phyloP scores from a whole-genome alignment of 2,888 invertebrate species.

The Pollenia amentaria region DNA sequence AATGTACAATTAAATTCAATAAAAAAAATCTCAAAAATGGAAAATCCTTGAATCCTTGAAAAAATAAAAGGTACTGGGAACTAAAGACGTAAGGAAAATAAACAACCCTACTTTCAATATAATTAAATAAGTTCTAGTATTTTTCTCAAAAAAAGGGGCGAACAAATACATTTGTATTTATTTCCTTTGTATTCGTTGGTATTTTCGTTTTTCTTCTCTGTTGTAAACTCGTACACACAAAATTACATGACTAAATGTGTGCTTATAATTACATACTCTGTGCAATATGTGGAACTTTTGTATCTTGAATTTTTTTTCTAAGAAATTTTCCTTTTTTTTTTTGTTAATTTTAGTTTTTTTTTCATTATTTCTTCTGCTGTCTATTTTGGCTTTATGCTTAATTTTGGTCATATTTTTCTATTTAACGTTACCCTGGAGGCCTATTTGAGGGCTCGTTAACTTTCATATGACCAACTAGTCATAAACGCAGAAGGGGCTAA shows the following conservation, averaged over 20 bases:
- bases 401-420: slow-evolving; percentile 76
- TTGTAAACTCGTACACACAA: slow-evolving; percentile 3
- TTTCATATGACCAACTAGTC: slow-evolving; percentile 74
- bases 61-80: too few species aligned
- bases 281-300: not conserved
- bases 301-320: not conserved
- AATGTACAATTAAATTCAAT: too few species aligned
- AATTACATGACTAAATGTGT: not conserved
- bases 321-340: slow-evolving; percentile 18
- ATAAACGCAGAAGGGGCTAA: slow-evolving; percentile 53
- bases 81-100: too few species aligned
- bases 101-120: too few species aligned
- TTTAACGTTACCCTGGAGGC: slow-evolving; percentile 77
- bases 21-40: too few species aligned
- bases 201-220: too few species aligned
- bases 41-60: too few species aligned
- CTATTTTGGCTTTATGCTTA: slow-evolving; percentile 71
- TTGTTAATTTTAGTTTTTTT: slow-evolving; percentile 37
- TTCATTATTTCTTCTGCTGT: slow-evolving; percentile 44
- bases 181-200: too few species aligned
- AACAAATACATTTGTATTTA: not conserved
- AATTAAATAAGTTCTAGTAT: too few species aligned
- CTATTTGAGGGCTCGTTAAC: slow-evolving; percentile 77
- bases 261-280: slow-evolving; percentile 7
- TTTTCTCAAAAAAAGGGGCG: too few species aligned